A percentile compares a stretch with the other conserved stretches of the same genome.
Evolutionary conservation across 2,113 vertebrate genomes (phyloP).

Genomic region (Neotragus pygmaeus): DNA sequence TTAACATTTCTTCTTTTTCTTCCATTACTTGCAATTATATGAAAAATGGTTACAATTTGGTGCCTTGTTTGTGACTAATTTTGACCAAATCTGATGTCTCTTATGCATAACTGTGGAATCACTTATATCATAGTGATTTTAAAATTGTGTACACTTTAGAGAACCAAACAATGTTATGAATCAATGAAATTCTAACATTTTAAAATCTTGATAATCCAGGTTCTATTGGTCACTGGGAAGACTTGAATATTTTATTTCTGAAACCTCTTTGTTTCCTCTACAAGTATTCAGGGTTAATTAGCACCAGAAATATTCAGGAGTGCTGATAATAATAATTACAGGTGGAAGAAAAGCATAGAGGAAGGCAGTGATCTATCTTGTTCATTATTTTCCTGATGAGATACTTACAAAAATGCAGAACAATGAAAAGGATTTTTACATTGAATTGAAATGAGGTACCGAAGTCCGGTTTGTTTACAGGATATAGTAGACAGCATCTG

Average conservation of each 20-base stretch:
- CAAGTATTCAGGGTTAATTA: neutral
- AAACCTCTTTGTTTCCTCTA: neutral
- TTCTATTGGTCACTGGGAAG: neutral
- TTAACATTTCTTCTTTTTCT: neutral
- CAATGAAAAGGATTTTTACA: neutral
- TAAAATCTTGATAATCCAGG: neutral
- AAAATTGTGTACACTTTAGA: neutral
- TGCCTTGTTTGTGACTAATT: slow-evolving; percentile 20
- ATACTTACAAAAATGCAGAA: neutral
- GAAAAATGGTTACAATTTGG: neutral
- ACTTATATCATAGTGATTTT: neutral
- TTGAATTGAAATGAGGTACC: neutral
- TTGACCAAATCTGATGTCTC: neutral
- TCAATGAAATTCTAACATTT: slow-evolving; percentile 9
- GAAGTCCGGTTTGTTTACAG: slow-evolving; percentile 20
- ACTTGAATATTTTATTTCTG: neutral
- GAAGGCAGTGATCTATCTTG: neutral
- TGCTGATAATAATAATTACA: neutral
- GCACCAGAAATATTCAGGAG: neutral
- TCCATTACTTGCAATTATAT: neutral
- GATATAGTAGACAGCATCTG: neutral
- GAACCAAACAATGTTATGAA: neutral
- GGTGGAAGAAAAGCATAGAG: neutral
- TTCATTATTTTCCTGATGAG: neutral
- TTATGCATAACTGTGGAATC: neutral